Percentiles rank a stretch among this genome's conserved stretches.
phyloP scores from a whole-genome alignment of 2,888 invertebrate genomes.

The Stramonita haemastoma region DNA sequence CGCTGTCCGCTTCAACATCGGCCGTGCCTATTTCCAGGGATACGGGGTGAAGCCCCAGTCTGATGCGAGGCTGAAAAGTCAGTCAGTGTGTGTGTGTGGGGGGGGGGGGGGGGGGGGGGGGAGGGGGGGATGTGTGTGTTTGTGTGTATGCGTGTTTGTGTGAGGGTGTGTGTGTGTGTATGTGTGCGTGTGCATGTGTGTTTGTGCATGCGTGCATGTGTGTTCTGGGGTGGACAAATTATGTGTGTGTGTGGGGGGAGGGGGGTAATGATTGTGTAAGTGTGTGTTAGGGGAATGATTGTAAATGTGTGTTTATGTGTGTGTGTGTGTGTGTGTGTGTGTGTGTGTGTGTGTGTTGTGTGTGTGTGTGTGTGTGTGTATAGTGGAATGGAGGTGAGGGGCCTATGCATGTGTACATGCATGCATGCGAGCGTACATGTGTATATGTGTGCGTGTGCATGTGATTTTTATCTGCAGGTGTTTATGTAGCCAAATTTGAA shows the following conservation, averaged over 20 bases:
- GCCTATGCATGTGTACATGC: no score
- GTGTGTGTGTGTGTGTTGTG: no score
- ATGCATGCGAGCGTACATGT: no score
- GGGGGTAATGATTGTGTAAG: not conserved
- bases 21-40: conserved; percentile 76
- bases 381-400: no score
- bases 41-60: conserved; percentile 74
- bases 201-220: not conserved
- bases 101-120: not conserved
- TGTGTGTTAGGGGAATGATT: no score
- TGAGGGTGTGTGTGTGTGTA: not conserved
- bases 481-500: no score
- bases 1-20: conserved; percentile 75
- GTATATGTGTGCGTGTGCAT: no score
- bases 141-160: not conserved
- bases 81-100: conserved; percentile 31
- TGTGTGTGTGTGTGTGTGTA: no score
- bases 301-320: no score
- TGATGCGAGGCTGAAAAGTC: conserved; percentile 75
- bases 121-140: not conserved
- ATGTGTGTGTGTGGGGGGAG: not conserved
- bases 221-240: not conserved
- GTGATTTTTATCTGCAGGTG: no score
- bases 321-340: no score
- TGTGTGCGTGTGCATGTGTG: conserved; percentile 21